Base-by-base conservation (phyloP, 2,797 vertebrate genomes). In the Takifugu ocellatus region DNA sequence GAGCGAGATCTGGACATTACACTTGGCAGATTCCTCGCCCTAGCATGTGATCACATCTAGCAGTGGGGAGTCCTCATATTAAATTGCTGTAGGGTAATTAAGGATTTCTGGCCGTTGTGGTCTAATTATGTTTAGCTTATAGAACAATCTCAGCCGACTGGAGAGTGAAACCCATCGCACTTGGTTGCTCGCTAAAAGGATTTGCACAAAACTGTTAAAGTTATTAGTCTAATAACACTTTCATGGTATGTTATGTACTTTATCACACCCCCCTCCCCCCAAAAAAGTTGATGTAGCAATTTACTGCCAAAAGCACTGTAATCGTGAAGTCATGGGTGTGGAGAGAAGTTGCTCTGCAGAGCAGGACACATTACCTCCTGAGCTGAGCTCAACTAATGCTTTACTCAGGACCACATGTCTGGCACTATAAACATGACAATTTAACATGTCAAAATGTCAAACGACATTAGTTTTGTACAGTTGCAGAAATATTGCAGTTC, bases 291-390 rank as follows among this genome's bases (percentile, higher is more conserved):
- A 47, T 58, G 43, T 51, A 25, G 21, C 12, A 5, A 39, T 78
- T 67, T 56, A 61, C 25, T 17, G 16, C 21, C 7, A 56, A 36
- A 49, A 49, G 54, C 33, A 27, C 27, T 44, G 1, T 5, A 2
- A 24, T 52, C 49, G 39, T 21, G 10, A 49, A 44, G 39, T 43
- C 31, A 14, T 33, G 44, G 25, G 33, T 56, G 50, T 63, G 48
- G n/a, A 51, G 44, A 25, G 51, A 60, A 44, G n/a, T 51, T n/a
- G 25, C 46, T 45, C 51, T 5, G 25, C 56, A 44, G 57, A 56
- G 42, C 43, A 29, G 47, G 59, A 47, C 54, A 57, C 24, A 24
- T 55, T 74, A 73, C 78, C 60, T 73, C 74, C 82, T 76, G 55
- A 79, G 45, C 27, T 52, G 61, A 54, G 31, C 49, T 43, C 47